Evolutionary conservation across 2,888 invertebrate species (phyloP), one percentile per base, ranked within the genome.

Genomic region (Luffia ferchaultella): DNA sequence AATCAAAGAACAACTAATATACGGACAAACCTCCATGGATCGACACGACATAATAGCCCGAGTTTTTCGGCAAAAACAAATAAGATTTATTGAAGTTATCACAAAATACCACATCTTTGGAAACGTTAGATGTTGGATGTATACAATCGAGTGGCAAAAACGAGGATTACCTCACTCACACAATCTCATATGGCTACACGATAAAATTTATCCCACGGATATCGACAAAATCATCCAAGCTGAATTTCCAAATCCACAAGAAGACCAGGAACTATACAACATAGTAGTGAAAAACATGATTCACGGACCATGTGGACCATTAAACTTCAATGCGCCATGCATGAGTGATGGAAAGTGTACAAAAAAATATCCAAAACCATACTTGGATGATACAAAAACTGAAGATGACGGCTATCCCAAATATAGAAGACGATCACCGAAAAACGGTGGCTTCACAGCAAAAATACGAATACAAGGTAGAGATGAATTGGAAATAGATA

Each of bases 181-280:
- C 16, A 54, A 58, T n/a, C 49, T 58, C 16, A 48, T 60, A 30
- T 30, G 30, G 30, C 12, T 30, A 12, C 5, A 7, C 5, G 12
- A 30, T 30, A 30, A 30, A 30, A 54, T 60, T 49, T 50, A 55
- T n/a, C 57, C 59, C 19, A 49, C 57, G 52, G 57, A 58, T 46
- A 47, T 59, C 47, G 59, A 60, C 53, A 16, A 9, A 18, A 44
- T 59, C 12, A 57, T 58, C 50, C 56, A 53, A 49, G 59, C 57
- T 16, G 60, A 54, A 42, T 45, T 67, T 67, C 53, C 60, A 60
- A 19, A 64, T 62, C 3, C 70, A 67, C 16, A 69, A 68, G 47
- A 18, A 48, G 46, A 46, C 42, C 49, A 20, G 18, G 42, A 42
- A 45, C 42, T 52, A 20, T 18, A 40, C 43, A 16, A 52, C 2